A percentile compares a stretch with the other conserved stretches of the same genome.
phyloP scores from a whole-genome alignment of 2,888 invertebrate species.

The Cheilosia soror region DNA sequence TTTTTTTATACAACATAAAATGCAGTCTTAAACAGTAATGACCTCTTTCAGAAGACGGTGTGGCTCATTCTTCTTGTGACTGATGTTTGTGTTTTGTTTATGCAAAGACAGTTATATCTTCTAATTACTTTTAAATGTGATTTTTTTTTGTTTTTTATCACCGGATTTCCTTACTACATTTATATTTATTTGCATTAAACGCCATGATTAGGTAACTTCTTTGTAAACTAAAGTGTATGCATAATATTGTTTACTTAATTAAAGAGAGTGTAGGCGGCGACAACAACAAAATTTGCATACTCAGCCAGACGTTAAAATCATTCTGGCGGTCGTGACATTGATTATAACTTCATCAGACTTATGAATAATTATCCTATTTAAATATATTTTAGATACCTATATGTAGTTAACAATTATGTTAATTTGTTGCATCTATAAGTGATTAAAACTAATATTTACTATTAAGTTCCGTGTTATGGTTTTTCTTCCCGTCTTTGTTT shows the following conservation, averaged over 20 bases:
- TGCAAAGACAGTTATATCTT: conserved; percentile 27
- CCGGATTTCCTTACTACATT: background rate
- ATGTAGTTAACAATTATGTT: no score
- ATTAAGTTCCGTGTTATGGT: no score
- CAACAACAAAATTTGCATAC: conserved; percentile 39
- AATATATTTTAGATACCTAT: no score
- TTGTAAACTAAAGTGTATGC: background rate
- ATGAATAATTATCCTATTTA: no score
- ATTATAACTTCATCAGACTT: conserved; percentile 21
- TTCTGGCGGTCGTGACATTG: conserved; percentile 45
- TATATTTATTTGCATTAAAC: conserved; percentile 12
- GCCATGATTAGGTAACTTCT: background rate
- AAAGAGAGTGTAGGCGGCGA: conserved; percentile 31
- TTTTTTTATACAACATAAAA: background rate
- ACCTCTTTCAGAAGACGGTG: background rate
- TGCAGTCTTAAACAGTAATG: conserved; percentile 3
- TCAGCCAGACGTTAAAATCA: conserved; percentile 17
- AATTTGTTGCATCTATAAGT: no score
- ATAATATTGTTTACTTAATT: conserved; percentile 2
- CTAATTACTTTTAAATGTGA: conserved; percentile 54
- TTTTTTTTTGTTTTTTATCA: background rate
- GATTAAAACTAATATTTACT: no score
- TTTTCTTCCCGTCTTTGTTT: no score
- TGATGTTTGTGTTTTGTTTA: background rate
- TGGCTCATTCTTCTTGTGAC: background rate